Evolutionary conservation across 2,888 invertebrate genomes (phyloP).

Genomic region (Scaptomyza tumidula): DNA sequence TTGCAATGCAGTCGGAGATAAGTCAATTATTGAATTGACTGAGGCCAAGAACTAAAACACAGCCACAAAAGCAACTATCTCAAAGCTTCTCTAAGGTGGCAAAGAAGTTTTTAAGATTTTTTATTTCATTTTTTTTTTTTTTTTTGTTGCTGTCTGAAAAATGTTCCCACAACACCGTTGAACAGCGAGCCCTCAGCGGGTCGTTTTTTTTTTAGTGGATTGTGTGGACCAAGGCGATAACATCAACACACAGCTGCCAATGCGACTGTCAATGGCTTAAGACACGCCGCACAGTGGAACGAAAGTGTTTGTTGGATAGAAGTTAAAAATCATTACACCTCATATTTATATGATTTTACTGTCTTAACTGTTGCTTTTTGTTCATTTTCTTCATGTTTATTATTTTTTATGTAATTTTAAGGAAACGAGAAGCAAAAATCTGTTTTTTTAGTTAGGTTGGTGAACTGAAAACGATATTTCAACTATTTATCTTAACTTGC

Average conservation of each 20-base stretch:
- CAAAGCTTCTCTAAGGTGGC: constrained; percentile 61
- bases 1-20: constrained; percentile 52
- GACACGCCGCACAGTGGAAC: constrained; percentile 41
- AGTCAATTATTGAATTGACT: constrained; percentile 75
- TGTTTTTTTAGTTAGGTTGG: too few species aligned
- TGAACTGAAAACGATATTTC: too few species aligned
- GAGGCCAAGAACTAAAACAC: constrained; percentile 53
- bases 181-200: constrained; percentile 36
- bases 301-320: not conserved
- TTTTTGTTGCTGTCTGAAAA: constrained; percentile 29
- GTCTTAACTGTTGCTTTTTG: too few species aligned
- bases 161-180: constrained; percentile 71
- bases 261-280: constrained; percentile 56
- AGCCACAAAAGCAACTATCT: constrained; percentile 26
- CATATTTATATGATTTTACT: too few species aligned
- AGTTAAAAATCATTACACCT: too few species aligned
- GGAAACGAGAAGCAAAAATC: too few species aligned
- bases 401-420: too few species aligned
- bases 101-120: constrained; percentile 35
- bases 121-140: too few species aligned
- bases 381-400: too few species aligned
- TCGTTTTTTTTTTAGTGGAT: not conserved
- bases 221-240: constrained; percentile 66
- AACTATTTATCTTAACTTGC: too few species aligned
- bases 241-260: constrained; percentile 67